Evolutionary conservation across 2,113 vertebrate genomes (phyloP).

Genomic region (Phylloscopus trochiloides): DNA sequence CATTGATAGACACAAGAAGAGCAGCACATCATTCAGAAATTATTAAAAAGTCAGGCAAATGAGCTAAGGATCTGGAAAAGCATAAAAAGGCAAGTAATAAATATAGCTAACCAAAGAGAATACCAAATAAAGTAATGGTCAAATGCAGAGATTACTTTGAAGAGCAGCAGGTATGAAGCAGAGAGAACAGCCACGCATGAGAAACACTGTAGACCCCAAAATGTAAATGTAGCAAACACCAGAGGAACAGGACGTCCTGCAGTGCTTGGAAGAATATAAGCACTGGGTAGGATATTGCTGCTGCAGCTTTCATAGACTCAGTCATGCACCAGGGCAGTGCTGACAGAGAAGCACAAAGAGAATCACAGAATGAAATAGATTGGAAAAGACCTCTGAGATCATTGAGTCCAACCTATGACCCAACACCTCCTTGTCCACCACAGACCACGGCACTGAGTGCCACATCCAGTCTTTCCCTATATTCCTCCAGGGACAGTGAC

Average conservation of each 20-base stretch:
- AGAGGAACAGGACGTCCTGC: background rate
- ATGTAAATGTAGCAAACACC: background rate
- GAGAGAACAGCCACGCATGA: background rate
- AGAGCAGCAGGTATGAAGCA: background rate
- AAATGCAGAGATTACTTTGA: background rate
- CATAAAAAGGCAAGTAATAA: background rate
- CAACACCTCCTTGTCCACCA: background rate
- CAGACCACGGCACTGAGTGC: background rate
- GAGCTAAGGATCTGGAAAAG: background rate
- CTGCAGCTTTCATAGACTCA: background rate
- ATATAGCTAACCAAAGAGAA: background rate
- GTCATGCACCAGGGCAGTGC: background rate
- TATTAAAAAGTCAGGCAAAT: background rate
- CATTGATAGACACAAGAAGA: background rate
- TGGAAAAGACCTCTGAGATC: background rate
- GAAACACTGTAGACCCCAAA: background rate
- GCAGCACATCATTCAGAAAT: background rate
- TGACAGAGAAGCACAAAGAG: background rate
- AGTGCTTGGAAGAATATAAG: background rate
- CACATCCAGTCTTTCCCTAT: background rate
- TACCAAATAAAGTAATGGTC: background rate
- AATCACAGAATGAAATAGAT: background rate
- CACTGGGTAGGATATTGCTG: background rate
- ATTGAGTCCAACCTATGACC: rapidly evolving
- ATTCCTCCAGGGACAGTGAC: background rate